Evolutionary conservation across 2,797 vertebrate species (phyloP).

Genomic region (Novumbra hubbsi): DNA sequence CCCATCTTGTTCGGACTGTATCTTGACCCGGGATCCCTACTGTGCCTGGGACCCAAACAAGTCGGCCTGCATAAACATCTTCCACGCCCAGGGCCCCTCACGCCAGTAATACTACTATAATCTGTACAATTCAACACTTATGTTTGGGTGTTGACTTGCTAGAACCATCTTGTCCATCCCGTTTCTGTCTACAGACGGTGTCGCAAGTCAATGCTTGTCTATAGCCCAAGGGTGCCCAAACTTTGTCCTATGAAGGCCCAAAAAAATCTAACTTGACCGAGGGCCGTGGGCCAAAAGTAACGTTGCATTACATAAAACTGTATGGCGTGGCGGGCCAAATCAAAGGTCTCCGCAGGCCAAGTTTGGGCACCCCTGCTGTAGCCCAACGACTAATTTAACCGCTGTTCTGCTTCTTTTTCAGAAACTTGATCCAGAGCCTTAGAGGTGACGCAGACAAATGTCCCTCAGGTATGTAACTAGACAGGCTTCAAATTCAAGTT

Average conservation of each 20-base stretch:
- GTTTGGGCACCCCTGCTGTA: neutral
- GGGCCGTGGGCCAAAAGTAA: no score
- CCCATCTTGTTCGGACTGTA: constrained; percentile 81
- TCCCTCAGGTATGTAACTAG: constrained; percentile 67
- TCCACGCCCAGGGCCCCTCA: constrained; percentile 48
- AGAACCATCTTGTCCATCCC: constrained; percentile 35
- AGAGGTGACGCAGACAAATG: constrained; percentile 83
- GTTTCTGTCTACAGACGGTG: constrained; percentile 16
- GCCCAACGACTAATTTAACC: neutral
- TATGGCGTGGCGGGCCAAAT: no score
- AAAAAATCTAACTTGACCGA: no score
- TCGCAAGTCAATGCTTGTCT: neutral
- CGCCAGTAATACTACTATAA: constrained; percentile 53
- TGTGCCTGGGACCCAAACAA: constrained; percentile 84
- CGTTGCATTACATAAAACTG: no score
- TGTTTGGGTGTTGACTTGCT: neutral
- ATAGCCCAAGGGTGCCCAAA: no score
- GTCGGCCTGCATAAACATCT: constrained; percentile 73
- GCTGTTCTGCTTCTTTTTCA: constrained; percentile 60
- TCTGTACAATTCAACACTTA: constrained; percentile 22
- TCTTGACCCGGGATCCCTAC: constrained; percentile 91
- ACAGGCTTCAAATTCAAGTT: neutral
- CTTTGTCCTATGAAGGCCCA: no score
- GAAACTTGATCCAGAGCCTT: constrained; percentile 85
- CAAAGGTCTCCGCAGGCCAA: no score